Percentiles rank a stretch among this genome's conserved stretches.
Conservation (phyloP, 2,113 vertebrate genomes). For the Halichoerus grypus region DNA sequence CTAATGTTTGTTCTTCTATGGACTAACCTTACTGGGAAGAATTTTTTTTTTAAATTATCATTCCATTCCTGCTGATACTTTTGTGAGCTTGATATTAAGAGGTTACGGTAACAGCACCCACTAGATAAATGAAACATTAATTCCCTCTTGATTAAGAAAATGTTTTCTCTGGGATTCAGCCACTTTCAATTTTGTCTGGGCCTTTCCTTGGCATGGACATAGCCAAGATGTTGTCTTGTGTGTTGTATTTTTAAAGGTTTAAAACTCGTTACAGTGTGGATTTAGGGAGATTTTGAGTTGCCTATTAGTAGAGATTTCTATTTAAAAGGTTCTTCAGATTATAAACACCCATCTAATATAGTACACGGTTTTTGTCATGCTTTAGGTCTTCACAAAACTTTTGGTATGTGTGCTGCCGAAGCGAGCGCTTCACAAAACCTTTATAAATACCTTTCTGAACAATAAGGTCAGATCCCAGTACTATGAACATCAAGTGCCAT, state of each 20-base stretch:
- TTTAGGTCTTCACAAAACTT: not conserved
- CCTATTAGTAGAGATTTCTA: not conserved
- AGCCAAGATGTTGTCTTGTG: not conserved
- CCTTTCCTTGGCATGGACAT: not conserved
- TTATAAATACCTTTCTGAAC: not conserved
- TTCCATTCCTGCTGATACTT: slow-evolving; percentile 20
- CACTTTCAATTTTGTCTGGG: not conserved
- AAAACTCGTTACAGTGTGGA: not conserved
- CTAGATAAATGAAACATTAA: not conserved
- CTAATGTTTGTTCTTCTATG: slow-evolving; percentile 69
- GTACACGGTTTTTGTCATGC: not conserved
- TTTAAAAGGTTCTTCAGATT: not conserved
- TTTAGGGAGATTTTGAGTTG: not conserved
- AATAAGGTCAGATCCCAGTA: not conserved
- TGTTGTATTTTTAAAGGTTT: slow-evolving; percentile 4
- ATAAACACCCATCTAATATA: not conserved
- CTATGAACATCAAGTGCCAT: not conserved
- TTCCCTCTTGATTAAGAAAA: not conserved
- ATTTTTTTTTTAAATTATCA: not conserved
- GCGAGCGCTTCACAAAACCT: not conserved
- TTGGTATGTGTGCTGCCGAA: not conserved
- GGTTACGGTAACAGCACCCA: not conserved
- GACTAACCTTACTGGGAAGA: slow-evolving; percentile 5
- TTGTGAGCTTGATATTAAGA: slow-evolving; percentile 50
- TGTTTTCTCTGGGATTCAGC: not conserved